A percentile compares a stretch with the other conserved stretches of the same genome.
Conservation (phyloP, 1,140 invertebrate genomes). For the Drosophila saltans region DNA sequence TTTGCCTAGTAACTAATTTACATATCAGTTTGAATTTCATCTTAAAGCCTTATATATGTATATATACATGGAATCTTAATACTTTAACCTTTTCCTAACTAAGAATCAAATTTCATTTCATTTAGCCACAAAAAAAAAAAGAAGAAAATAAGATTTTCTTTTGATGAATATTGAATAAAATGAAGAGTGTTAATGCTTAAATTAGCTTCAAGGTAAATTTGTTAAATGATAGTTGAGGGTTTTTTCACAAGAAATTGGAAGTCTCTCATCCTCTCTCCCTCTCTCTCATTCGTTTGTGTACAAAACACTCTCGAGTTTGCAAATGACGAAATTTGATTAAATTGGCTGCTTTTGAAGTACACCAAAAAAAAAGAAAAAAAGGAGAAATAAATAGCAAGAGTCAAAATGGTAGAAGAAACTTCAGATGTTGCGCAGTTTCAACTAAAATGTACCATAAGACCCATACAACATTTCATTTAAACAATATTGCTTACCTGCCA, state of each 20-base stretch:
- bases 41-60: too few species aligned
- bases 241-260: neutral
- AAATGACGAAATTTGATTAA: slow-evolving; percentile 66
- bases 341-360: slow-evolving; percentile 71
- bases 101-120: too few species aligned
- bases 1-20: too few species aligned
- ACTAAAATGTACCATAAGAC: neutral
- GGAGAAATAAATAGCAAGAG: slow-evolving; percentile 37
- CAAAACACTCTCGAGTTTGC: slow-evolving; percentile 36
- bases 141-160: too few species aligned
- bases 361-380: slow-evolving; percentile 14
- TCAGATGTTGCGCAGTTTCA: slow-evolving; percentile 5
- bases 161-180: neutral
- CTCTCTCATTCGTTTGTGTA: slow-evolving; percentile 12
- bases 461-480: too few species aligned
- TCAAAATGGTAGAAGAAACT: slow-evolving; percentile 2
- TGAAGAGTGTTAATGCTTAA: neutral
- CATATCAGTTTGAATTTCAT: too few species aligned
- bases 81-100: too few species aligned
- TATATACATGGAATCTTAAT: too few species aligned
- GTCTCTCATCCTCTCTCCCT: slow-evolving; percentile 4
- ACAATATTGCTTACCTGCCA: too few species aligned
- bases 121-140: too few species aligned
- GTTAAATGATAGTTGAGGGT: neutral
- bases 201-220: neutral